Base-by-base conservation (phyloP, 2,888 invertebrate species). In the Ditula angustiorana region DNA sequence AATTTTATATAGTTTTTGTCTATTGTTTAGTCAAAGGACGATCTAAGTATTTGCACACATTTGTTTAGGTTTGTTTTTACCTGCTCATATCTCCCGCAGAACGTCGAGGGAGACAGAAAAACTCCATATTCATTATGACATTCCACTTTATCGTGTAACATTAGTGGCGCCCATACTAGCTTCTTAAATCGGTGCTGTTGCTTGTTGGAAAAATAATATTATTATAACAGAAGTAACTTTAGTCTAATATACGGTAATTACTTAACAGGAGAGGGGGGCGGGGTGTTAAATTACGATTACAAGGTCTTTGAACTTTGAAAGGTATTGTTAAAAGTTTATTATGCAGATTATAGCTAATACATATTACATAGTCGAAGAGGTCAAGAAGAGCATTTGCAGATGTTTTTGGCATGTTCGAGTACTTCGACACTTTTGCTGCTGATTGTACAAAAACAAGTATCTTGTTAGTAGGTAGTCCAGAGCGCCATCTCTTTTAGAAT, bases 101-200 rank as follows among this genome's bases (percentile, higher is more conserved):
- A 90, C 65, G 84, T 88, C 0, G 88, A 86, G 0, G 74, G 49
- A 1, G 84, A 83, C 3, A 81, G 71, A 1, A 83, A 61, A n/a
- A 64, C 23, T 5, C 69, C 68, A 62, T 80, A 78, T 16, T 46
- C n/a, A 11, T 66, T 47, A 8, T 41, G 16, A 70, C 90, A 90
- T 46, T 80, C 77, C 0, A 50, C 33, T 59, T 61, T 74, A 5
- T 75, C 66, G 7, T 83, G 56, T 3, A 90, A 70, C 4, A 66
- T 24, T 85, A 89, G 85, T 57, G 85, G 73, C 0, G 85, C 70
- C 71, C 70, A 68, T 23, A 88, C 35, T 13, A 53, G 23, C 23
- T 13, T 33, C 21, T 13, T 21, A 4, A 24, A 23, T 11, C 46
- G 46, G 46, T 5, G n/a, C 23, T n/a, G 46, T 24, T 23, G 24